Evolutionary conservation across 2,113 vertebrate species (phyloP).

Genomic region (Chinchilla lanigera): DNA sequence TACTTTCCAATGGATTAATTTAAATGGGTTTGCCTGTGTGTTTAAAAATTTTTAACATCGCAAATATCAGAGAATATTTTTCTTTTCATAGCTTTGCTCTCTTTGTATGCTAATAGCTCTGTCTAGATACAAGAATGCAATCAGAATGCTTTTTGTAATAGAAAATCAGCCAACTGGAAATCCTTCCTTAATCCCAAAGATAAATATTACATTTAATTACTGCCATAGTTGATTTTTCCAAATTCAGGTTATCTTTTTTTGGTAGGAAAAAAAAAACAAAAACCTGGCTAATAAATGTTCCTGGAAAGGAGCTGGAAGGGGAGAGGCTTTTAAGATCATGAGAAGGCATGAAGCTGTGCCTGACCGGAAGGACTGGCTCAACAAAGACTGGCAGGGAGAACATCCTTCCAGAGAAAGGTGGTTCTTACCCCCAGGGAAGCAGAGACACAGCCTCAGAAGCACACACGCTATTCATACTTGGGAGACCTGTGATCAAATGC

Average conservation of each 20-base stretch:
- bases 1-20: neutral
- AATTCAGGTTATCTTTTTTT: constrained; percentile 70
- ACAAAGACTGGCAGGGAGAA: neutral
- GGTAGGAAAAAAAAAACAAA: neutral
- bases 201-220: constrained; percentile 80
- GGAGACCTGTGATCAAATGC: neutral
- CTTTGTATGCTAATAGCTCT: constrained; percentile 75
- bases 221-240: constrained; percentile 80
- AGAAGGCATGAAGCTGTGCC: neutral
- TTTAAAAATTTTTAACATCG: neutral
- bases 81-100: constrained; percentile 69
- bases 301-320: neutral
- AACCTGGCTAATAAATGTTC: constrained; percentile 28
- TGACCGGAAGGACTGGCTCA: neutral
- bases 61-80: constrained; percentile 41
- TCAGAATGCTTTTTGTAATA: constrained; percentile 78
- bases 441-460: neutral
- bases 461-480: neutral
- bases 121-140: constrained; percentile 72
- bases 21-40: neutral
- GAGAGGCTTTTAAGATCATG: neutral
- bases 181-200: constrained; percentile 85
- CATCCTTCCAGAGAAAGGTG: constrained; percentile 23
- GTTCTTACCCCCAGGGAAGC: neutral
- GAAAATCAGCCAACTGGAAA: constrained; percentile 85